These are phyloP conservation scores for Choristoneura fumiferana DNA, from an alignment of 1,140 invertebrate genomes.

Conservation along the genomic window DNA sequence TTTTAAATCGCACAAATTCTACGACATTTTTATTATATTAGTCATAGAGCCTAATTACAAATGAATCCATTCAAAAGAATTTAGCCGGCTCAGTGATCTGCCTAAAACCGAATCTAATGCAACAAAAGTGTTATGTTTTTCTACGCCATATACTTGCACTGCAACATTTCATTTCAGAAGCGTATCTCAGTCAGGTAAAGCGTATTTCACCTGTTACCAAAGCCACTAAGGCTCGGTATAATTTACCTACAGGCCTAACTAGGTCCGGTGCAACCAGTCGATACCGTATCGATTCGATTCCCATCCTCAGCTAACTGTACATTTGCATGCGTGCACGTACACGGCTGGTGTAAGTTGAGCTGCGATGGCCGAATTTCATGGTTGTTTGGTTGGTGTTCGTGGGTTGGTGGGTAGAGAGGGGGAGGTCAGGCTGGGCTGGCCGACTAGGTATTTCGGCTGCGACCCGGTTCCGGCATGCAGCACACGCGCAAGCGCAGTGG, in stretches of 20 bases:
- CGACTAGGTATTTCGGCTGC: slow-evolving; percentile 63
- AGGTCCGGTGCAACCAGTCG: slow-evolving; percentile 35
- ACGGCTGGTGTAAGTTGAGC: slow-evolving; percentile 40
- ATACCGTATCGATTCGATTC: slow-evolving; percentile 72
- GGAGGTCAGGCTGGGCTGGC: slow-evolving; percentile 48
- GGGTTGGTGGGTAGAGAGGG: slow-evolving; percentile 29
- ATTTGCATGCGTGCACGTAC: slow-evolving; percentile 76
- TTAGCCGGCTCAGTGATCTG: no score
- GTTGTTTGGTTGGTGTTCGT: slow-evolving; percentile 19
- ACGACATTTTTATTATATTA: no score
- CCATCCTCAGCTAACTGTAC: slow-evolving; percentile 65
- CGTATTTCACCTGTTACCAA: slow-evolving; percentile 11
- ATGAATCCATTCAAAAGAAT: no score
- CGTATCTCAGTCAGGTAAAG: neutral
- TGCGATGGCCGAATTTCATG: slow-evolving; percentile 33
- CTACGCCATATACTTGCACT: neutral
- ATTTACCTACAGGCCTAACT: slow-evolving; percentile 5
- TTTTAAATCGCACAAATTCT: no score
- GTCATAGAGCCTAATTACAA: no score
- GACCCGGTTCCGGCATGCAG: slow-evolving; percentile 73
- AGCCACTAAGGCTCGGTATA: neutral
- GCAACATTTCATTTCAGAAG: slow-evolving; percentile 4
- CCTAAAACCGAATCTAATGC: no score
- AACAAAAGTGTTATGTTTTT: neutral
- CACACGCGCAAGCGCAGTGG: slow-evolving; percentile 57